phyloP scores from a whole-genome alignment of 2,797 vertebrate species.

The Liparis tanakae region DNA sequence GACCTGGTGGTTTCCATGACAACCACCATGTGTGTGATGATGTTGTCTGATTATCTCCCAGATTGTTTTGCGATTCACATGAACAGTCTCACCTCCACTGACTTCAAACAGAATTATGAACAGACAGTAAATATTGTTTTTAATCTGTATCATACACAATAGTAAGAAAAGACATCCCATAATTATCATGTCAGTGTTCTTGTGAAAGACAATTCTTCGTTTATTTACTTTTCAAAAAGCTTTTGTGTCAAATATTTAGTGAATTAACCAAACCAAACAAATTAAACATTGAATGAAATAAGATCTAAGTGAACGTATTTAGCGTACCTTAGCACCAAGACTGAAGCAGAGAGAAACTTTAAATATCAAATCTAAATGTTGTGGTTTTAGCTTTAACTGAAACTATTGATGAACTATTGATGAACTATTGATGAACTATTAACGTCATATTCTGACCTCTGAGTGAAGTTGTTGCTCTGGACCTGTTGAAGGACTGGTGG shows the following conservation, averaged over 20 bases:
- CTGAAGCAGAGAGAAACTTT: background rate
- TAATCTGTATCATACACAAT: slow-evolving; percentile 28
- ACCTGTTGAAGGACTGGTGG: too few species aligned
- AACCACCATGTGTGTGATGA: background rate
- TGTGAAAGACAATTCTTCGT: slow-evolving; percentile 15
- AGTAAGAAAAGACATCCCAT: slow-evolving; percentile 26
- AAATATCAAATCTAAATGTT: background rate
- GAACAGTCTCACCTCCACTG: background rate
- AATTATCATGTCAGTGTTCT: slow-evolving; percentile 14
- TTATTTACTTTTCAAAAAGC: slow-evolving; percentile 31
- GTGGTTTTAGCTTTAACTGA: background rate
- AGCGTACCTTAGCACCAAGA: slow-evolving; percentile 7
- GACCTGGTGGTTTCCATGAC: too few species aligned
- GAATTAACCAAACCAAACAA: background rate
- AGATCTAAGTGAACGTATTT: slow-evolving; percentile 15
- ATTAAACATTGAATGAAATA: slow-evolving; percentile 4
- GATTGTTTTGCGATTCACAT: background rate
- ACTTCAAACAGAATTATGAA: slow-evolving; percentile 2
- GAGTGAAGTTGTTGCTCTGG: background rate
- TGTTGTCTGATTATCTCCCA: background rate
- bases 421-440: background rate
- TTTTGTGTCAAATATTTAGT: slow-evolving; percentile 18
- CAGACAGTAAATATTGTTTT: background rate
- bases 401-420: background rate
- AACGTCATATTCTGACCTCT: background rate